Conservation (phyloP, 2,797 vertebrate genomes). For the Falco peregrinus region DNA sequence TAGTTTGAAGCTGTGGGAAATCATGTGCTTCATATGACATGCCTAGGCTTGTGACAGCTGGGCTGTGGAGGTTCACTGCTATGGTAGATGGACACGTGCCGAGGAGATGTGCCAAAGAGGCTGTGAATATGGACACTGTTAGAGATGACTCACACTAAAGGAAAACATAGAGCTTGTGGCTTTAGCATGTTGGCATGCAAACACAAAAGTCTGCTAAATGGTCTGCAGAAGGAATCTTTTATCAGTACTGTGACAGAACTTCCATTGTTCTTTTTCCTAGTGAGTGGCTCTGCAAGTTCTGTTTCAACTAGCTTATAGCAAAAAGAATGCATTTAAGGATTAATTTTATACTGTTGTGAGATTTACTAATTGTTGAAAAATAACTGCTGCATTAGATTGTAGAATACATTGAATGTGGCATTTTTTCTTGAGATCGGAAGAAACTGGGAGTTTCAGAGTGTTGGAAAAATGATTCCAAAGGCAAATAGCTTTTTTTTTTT, state of each 20-base stretch:
- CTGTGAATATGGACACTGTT: constrained; percentile 18
- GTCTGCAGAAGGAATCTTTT: neutral
- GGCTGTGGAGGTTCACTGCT: neutral
- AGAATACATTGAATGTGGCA: neutral
- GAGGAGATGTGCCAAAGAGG: constrained; percentile 3
- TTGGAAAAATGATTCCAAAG: neutral
- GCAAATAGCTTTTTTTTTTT: neutral
- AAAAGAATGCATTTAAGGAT: neutral
- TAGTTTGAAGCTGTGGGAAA: neutral
- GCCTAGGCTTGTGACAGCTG: constrained; percentile 13
- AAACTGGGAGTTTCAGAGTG: neutral
- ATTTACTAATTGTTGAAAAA: neutral
- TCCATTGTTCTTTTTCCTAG: neutral
- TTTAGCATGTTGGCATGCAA: constrained; percentile 36
- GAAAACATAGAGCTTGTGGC: neutral
- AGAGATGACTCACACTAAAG: neutral
- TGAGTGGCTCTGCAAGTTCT: neutral
- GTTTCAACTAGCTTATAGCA: neutral
- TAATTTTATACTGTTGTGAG: neutral
- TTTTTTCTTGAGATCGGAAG: neutral
- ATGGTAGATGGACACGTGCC: neutral
- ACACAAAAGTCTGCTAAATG: neutral
- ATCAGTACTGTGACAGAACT: neutral
- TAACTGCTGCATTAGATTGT: neutral
- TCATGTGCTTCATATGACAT: neutral